Evolutionary conservation across 2,797 vertebrate species (phyloP).

Genomic region (Anabacerthia variegaticeps): DNA sequence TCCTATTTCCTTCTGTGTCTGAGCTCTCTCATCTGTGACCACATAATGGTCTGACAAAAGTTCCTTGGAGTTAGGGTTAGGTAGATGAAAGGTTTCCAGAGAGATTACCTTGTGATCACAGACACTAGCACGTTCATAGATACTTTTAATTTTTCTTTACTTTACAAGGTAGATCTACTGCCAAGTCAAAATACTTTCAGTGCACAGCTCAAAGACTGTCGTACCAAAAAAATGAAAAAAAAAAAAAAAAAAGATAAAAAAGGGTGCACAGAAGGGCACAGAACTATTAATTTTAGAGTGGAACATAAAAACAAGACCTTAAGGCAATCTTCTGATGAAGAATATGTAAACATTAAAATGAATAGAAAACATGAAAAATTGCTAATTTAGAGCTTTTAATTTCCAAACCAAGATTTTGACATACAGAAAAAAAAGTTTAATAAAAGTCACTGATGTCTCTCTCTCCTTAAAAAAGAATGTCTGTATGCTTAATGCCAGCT

Average conservation of each 20-base stretch:
- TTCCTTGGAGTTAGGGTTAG: background rate
- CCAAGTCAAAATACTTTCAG: background rate
- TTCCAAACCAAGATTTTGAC: slow-evolving; percentile 32
- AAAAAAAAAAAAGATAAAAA: background rate
- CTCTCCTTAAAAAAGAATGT: background rate
- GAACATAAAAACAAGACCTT: background rate
- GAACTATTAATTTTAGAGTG: background rate
- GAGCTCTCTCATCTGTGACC: background rate
- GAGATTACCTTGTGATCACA: background rate
- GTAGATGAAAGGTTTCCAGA: background rate
- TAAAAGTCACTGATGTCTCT: slow-evolving; percentile 10
- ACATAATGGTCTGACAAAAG: fast-evolving
- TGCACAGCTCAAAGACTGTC: background rate
- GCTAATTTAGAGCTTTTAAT: background rate
- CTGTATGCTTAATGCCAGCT: slow-evolving; percentile 26
- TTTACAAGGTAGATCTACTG: background rate
- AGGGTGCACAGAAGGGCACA: background rate
- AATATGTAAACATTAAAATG: background rate
- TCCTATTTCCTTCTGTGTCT: background rate
- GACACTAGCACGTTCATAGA: background rate
- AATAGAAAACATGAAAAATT: background rate
- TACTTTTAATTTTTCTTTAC: background rate
- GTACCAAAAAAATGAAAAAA: background rate
- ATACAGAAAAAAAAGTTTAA: background rate
- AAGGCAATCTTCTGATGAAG: background rate